phyloP scores from a whole-genome alignment of 2,797 vertebrate genomes.

The Peromyscus aztecus region DNA sequence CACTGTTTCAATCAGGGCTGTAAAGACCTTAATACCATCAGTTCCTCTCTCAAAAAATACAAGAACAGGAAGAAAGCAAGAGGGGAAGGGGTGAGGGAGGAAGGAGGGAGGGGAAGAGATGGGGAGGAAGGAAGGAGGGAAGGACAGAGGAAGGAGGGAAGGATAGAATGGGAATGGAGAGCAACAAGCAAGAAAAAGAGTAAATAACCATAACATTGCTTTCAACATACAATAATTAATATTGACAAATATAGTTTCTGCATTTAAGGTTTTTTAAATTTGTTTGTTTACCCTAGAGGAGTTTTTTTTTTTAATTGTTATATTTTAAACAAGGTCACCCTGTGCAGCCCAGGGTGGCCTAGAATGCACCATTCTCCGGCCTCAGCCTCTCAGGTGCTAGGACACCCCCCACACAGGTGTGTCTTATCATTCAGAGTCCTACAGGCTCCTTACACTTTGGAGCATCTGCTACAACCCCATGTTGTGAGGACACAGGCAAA shows the following conservation, averaged over 20 bases:
- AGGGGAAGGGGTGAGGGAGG: not conserved
- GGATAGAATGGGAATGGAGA: not conserved
- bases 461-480: not conserved
- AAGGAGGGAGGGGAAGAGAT: not conserved
- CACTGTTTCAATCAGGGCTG: not conserved
- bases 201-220: not conserved
- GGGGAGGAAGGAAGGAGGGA: not conserved
- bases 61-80: not conserved
- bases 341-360: not conserved
- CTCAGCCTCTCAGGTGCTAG: not conserved
- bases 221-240: not conserved
- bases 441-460: not conserved
- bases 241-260: not conserved
- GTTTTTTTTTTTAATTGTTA: not conserved
- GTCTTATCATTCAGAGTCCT: not conserved
- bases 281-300: no score
- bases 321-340: not conserved
- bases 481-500: not conserved
- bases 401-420: not conserved
- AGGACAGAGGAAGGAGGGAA: no score
- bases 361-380: not conserved
- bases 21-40: not conserved
- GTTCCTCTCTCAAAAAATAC: not conserved
- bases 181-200: not conserved
- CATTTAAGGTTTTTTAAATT: not conserved